These are phyloP conservation scores for Burhinus oedicnemus DNA, from an alignment of 2,113 vertebrate genomes.

Conservation along the genomic window DNA sequence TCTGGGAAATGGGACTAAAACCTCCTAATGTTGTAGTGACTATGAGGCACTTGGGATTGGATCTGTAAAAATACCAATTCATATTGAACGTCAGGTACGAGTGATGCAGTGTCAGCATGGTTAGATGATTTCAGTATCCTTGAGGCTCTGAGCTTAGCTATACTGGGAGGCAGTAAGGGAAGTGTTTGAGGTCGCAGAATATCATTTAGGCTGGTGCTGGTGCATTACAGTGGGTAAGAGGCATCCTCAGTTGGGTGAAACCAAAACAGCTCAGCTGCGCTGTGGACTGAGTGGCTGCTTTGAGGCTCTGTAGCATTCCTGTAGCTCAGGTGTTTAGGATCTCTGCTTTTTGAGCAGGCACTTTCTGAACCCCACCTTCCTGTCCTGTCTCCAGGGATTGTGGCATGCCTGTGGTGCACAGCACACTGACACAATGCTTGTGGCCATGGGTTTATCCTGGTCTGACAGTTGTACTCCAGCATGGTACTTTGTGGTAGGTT, in stretches of 20 bases:
- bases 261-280: not conserved
- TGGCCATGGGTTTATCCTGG: not conserved
- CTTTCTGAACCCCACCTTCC: not conserved
- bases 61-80: not conserved
- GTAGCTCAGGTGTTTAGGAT: not conserved
- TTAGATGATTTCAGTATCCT: not conserved
- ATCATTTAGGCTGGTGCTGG: not conserved
- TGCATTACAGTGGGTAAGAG: not conserved
- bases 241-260: not conserved
- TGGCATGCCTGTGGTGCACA: not conserved
- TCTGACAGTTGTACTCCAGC: not conserved
- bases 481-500: not conserved
- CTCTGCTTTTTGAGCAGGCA: not conserved
- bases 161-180: not conserved
- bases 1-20: not conserved
- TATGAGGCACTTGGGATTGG: not conserved
- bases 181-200: not conserved
- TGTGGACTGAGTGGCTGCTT: fast-evolving
- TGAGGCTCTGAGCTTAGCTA: not conserved
- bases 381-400: not conserved
- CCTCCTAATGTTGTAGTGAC: not conserved
- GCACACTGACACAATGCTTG: not conserved
- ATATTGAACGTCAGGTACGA: not conserved
- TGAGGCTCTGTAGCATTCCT: not conserved
- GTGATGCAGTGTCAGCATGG: not conserved